Evolutionary conservation across 1,140 invertebrate species (phyloP).

Genomic region (Popillia japonica): DNA sequence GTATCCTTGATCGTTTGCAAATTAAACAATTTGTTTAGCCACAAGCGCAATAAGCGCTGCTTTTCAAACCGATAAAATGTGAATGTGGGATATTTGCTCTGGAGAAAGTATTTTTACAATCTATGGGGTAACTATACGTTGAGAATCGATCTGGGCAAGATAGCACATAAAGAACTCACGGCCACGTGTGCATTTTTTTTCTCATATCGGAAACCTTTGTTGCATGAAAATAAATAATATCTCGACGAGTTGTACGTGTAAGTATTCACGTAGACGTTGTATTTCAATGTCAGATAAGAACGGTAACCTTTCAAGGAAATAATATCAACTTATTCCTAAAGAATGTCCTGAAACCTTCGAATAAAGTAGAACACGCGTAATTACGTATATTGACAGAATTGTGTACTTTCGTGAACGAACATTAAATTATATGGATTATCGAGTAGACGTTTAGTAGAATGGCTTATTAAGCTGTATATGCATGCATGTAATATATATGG

Average conservation of each 20-base stretch:
- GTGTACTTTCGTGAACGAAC: not conserved
- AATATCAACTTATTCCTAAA: not conserved
- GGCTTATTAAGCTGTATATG: not conserved
- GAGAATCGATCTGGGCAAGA: not conserved
- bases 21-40: constrained; percentile 6
- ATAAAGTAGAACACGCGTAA: not conserved
- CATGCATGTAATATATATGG: not conserved
- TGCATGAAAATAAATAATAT: not conserved
- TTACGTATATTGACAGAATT: not conserved
- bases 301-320: constrained; percentile 21
- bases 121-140: not conserved
- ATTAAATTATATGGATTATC: not conserved
- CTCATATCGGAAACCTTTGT: not conserved
- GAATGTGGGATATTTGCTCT: not conserved
- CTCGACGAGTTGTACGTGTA: not conserved
- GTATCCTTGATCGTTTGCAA: not conserved
- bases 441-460: not conserved
- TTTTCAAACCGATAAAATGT: not conserved
- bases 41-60: not conserved
- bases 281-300: constrained; percentile 32
- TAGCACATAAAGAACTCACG: constrained; percentile 10
- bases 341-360: not conserved
- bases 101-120: constrained; percentile 1
- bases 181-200: not conserved
- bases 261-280: constrained; percentile 25